These are phyloP conservation scores for Pteropus rufus DNA, from an alignment of 2,797 vertebrate species.

Conservation along the genomic window DNA sequence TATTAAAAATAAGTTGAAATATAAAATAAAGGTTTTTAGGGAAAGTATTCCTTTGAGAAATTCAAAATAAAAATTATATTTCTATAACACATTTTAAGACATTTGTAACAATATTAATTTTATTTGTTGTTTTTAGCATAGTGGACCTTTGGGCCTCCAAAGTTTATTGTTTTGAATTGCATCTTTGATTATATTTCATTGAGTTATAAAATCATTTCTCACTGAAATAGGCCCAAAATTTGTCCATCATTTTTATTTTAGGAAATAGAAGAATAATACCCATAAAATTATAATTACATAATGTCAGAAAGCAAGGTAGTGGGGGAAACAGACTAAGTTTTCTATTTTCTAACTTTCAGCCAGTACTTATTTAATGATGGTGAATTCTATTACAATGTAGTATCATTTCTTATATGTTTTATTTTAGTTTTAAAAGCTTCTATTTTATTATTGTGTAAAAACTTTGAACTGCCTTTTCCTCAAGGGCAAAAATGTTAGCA, in stretches of 20 bases:
- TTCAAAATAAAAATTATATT: background rate
- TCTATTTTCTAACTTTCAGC: background rate
- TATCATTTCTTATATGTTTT: slow-evolving; percentile 3
- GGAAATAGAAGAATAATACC: background rate
- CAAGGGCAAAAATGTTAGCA: slow-evolving; percentile 35
- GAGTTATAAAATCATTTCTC: background rate
- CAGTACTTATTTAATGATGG: background rate
- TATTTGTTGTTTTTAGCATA: background rate
- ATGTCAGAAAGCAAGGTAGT: background rate
- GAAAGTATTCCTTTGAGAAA: background rate
- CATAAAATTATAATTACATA: background rate
- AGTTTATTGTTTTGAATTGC: slow-evolving; percentile 10
- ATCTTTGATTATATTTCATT: background rate
- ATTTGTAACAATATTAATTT: background rate
- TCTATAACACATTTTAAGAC: background rate
- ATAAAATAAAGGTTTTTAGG: background rate
- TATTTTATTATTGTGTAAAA: slow-evolving; percentile 43
- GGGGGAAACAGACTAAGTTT: background rate
- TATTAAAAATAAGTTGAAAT: background rate
- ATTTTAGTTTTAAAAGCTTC: background rate
- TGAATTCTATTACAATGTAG: background rate
- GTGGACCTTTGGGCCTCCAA: background rate
- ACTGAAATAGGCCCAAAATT: background rate
- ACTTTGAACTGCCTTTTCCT: background rate
- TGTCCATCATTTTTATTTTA: slow-evolving; percentile 13